phyloP scores from a whole-genome alignment of 2,888 invertebrate genomes.

The Leptarthrus brevirostris region DNA sequence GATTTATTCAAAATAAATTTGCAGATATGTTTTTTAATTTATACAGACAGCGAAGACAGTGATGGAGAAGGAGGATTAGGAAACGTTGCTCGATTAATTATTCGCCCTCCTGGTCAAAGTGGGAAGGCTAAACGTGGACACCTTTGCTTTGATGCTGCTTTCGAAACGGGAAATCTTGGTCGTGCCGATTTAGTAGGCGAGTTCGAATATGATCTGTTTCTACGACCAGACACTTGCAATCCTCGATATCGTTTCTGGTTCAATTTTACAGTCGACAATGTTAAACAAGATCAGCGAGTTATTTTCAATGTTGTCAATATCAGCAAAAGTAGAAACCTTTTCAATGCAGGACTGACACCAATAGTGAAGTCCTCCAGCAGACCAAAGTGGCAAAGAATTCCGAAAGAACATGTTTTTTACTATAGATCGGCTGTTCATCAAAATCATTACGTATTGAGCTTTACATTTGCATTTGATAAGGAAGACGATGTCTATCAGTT shows the following conservation, averaged over 20 bases:
- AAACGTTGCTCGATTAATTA: slow-evolving; percentile 88
- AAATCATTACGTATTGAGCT: slow-evolving; percentile 91
- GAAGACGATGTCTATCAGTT: slow-evolving; percentile 97
- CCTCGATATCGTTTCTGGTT: slow-evolving; percentile 96
- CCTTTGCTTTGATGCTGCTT: slow-evolving; percentile 96
- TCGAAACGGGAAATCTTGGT: slow-evolving; percentile 97
- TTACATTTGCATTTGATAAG: slow-evolving; percentile 93
- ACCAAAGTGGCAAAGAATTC: slow-evolving; percentile 89
- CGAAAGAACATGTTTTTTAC: slow-evolving; percentile 88
- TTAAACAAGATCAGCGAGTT: slow-evolving; percentile 91
- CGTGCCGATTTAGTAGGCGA: slow-evolving; percentile 93
- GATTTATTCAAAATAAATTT: too few species aligned
- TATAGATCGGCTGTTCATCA: slow-evolving; percentile 90
- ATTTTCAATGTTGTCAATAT: slow-evolving; percentile 98
- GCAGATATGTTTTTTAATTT: too few species aligned
- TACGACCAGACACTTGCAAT: slow-evolving; percentile 96
- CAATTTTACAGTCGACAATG: slow-evolving; percentile 98
- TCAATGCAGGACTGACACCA: slow-evolving; percentile 91
- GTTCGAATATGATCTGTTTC: slow-evolving; percentile 94
- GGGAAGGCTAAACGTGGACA: slow-evolving; percentile 97
- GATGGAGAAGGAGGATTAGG: slow-evolving; percentile 94
- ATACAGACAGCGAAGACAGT: slow-evolving; percentile 87
- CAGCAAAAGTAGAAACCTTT: slow-evolving; percentile 90
- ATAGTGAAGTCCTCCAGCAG: slow-evolving; percentile 91
- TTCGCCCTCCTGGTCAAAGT: slow-evolving; percentile 90